Conservation (phyloP, 1,140 invertebrate species). For the Akabosia matsudoensis region DNA sequence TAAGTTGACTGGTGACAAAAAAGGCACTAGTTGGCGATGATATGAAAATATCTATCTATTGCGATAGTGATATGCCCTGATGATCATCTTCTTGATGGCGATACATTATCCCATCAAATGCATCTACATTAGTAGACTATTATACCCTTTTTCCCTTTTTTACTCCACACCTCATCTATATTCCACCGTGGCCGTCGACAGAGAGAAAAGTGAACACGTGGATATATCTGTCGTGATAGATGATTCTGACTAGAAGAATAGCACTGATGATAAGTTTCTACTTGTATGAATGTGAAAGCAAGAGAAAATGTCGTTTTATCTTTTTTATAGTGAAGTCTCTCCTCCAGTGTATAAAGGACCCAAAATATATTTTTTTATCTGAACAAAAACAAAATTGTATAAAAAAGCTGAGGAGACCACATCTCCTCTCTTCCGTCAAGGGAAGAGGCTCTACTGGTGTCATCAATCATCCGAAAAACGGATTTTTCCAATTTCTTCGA, state of each 20-base stretch:
- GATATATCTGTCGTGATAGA: conserved; percentile 4
- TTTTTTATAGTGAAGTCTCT: conserved; percentile 11
- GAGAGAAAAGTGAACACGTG: not conserved
- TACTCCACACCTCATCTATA: not conserved
- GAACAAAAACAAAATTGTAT: no score
- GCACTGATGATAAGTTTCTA: no score
- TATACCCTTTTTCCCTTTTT: not conserved
- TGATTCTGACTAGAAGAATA: not conserved
- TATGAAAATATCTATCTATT: not conserved
- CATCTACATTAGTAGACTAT: not conserved
- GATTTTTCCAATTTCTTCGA: conserved; percentile 43
- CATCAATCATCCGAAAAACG: conserved; percentile 43
- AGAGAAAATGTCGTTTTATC: no score
- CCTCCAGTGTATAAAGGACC: no score
- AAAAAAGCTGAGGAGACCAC: conserved; percentile 1
- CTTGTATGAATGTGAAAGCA: no score
- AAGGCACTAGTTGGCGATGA: not conserved
- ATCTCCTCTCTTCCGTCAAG: conserved; percentile 4
- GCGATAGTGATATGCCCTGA: conserved; percentile 11
- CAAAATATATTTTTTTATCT: no score
- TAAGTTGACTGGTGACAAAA: conserved; percentile 5
- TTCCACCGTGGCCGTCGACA: not conserved
- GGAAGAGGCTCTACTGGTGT: conserved; percentile 36
- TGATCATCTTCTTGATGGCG: not conserved
- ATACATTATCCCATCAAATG: conserved; percentile 18